Percentiles rank a stretch among this genome's conserved stretches.
These are phyloP conservation scores for Hippopotamyrus pictus DNA, from an alignment of 2,797 vertebrate genomes.

Conservation along the genomic window DNA sequence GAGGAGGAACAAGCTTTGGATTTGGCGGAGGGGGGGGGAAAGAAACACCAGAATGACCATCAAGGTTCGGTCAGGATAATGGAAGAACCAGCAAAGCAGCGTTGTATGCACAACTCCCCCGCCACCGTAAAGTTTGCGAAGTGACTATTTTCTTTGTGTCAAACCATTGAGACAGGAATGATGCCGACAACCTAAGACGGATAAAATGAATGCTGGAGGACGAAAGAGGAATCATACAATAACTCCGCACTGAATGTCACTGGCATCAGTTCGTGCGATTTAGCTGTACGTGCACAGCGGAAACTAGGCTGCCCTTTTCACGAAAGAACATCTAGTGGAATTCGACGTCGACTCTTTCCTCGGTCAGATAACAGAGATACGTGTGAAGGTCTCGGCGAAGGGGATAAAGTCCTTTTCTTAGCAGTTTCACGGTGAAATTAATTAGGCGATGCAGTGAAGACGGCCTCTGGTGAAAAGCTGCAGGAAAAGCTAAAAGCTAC, in stretches of 20 bases:
- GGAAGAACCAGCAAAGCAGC: neutral
- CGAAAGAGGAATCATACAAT: neutral
- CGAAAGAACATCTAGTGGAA: neutral
- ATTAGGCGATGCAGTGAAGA: neutral
- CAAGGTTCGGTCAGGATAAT: neutral
- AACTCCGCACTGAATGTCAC: neutral
- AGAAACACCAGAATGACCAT: neutral
- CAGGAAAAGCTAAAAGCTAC: neutral
- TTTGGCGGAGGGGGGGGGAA: neutral
- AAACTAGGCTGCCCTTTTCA: neutral
- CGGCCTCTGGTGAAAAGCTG: neutral
- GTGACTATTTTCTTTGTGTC: neutral
- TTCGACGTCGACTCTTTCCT: neutral
- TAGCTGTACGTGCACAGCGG: neutral
- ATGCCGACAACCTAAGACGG: neutral
- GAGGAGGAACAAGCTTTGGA: neutral
- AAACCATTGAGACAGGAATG: neutral
- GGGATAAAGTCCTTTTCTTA: neutral
- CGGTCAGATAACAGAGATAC: neutral
- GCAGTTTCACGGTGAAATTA: neutral
- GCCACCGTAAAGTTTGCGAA: neutral
- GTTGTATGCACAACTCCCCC: neutral
- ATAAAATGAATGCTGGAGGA: neutral
- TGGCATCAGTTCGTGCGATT: neutral
- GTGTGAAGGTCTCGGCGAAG: neutral